Conservation (phyloP, 2,113 vertebrate species). For the Astatotilapia flaviijosephi region DNA sequence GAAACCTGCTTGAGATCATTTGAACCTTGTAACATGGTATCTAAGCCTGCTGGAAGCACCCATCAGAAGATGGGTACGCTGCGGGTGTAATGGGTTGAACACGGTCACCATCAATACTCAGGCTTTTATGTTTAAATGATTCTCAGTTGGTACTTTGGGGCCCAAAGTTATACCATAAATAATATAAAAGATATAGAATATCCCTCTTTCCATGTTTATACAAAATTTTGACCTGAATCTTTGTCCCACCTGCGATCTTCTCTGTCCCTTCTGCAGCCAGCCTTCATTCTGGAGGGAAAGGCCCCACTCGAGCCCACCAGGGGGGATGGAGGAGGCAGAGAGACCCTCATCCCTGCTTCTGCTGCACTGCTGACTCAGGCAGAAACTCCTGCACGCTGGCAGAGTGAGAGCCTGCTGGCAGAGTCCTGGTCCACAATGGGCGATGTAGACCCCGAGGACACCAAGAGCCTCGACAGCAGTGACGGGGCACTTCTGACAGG, state of each 20-base stretch:
- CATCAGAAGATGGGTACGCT: background rate
- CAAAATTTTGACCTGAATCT: background rate
- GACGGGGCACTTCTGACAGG: constrained; percentile 57
- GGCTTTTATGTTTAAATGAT: background rate
- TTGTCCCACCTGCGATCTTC: background rate
- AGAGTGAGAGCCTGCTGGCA: constrained; percentile 79
- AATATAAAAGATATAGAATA: background rate
- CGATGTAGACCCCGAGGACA: constrained; percentile 81
- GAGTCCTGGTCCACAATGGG: constrained; percentile 89
- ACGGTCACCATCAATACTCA: background rate
- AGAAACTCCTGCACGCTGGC: constrained; percentile 68
- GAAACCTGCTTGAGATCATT: background rate
- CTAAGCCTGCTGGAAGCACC: background rate
- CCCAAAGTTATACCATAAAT: background rate
- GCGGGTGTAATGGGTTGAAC: background rate
- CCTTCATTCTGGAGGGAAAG: constrained; percentile 79
- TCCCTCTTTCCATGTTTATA: background rate
- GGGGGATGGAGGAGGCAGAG: constrained; percentile 74
- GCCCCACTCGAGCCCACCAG: constrained; percentile 64
- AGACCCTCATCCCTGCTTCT: constrained; percentile 75
- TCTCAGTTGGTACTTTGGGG: background rate
- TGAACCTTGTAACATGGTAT: background rate
- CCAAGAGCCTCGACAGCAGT: constrained; percentile 84
- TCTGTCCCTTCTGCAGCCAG: constrained; percentile 1
- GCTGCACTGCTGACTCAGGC: constrained; percentile 72